Evolutionary conservation across 2,113 vertebrate species (phyloP).

Genomic region (Leptocoma aspasia): DNA sequence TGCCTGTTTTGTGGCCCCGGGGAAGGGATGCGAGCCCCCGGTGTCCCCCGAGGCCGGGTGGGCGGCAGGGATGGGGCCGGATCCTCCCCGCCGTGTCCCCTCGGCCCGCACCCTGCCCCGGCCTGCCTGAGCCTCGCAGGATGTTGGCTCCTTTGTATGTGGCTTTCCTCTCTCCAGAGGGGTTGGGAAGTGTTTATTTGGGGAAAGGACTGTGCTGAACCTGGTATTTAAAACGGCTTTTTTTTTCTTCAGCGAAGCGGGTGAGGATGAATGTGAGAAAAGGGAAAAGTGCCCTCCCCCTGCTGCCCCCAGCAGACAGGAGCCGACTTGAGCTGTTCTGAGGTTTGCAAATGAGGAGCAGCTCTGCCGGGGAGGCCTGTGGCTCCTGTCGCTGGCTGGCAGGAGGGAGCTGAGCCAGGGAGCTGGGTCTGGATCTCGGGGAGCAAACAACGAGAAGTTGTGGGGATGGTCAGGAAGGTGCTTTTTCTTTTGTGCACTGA

Average conservation of each 20-base stretch:
- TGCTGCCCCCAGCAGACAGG: background rate
- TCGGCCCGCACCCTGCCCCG: background rate
- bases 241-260: background rate
- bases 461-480: background rate
- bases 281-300: background rate
- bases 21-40: background rate
- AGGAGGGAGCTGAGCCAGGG: background rate
- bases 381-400: background rate
- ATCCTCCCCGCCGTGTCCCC: background rate
- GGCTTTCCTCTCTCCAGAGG: background rate
- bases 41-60: background rate
- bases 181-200: background rate
- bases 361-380: background rate
- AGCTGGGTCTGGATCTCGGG: background rate
- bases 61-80: background rate
- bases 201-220: background rate
- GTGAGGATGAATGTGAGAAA: slow-evolving; percentile 15
- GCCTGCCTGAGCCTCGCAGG: background rate
- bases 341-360: background rate
- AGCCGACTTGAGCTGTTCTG: background rate
- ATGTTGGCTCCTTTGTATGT: slow-evolving; percentile 44
- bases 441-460: background rate
- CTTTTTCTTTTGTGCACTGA: background rate
- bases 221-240: background rate
- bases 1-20: background rate